Base-by-base conservation (phyloP, 2,797 vertebrate genomes). In the Peromyscus aztecus region DNA sequence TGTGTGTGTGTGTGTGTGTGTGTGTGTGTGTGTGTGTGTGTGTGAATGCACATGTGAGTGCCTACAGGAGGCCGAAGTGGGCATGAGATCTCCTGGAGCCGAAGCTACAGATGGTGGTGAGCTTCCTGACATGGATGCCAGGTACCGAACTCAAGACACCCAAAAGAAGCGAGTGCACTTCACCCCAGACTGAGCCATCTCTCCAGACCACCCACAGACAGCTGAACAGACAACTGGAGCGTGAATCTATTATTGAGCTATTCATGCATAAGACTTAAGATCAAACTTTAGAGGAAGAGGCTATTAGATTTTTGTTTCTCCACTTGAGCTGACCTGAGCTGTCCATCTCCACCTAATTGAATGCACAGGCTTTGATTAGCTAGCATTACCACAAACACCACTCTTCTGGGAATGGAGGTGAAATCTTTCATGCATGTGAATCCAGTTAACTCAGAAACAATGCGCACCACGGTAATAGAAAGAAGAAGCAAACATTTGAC, bases 401-500 rank as follows among this genome's bases (percentile, higher is more conserved):
- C 31, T 80, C 19, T 90, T 89, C 55, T 55, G 67, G 76, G 65
- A 59, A 71, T 40, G 40, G 27, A 91, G 71, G 46, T 21, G 75
- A 89, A 92, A n/a, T 4, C 7, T 86, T 78, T 93, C 69, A 16
- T 34, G 4, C 3, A 37, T 90, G 8, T 82, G 49, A 76, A 59
- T 46, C 84, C 23, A 65, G 29, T 93, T 67, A 95, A 95, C 69
- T 86, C n/a, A 91, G 55, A 94, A 91, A 91, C 63, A 75, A 85
- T n/a, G 9, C 21, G n/a, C 52, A 73, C 46, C 17, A 61, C 46
- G 40, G n/a, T 82, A 90, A 37, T 40, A 69, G 24, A 37, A 90
- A 86, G 69, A 94, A 90, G 27, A 93, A 93, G 55, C 61, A 59
- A 93, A 61, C 57, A 82, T 89, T 75, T 89, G 27, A 95, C 29